Base-by-base conservation (phyloP, 2,888 invertebrate species). In the Troides aeacus region DNA sequence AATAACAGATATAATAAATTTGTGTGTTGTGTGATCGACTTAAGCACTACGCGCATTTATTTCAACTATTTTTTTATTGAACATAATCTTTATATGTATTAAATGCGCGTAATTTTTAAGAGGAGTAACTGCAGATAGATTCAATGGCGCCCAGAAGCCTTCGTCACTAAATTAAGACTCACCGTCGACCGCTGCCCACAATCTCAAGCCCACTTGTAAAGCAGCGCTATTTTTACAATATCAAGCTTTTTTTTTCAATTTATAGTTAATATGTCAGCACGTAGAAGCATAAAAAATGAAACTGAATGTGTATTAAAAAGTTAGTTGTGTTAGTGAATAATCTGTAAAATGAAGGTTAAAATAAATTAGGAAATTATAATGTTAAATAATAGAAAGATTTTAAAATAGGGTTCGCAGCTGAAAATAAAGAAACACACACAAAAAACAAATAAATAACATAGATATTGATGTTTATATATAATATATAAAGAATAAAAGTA, bases 61-160 rank as follows among this genome's bases (percentile, higher is more conserved):
- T 18, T 5, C 12, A 50, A 56, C 57, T 42, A 39, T 53, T 61
- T 62, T 64, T 42, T 66, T 39, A 66, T 39, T 30, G 39, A 21
- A 42, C 6, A 21, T 36, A 62, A 21, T n/a, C 53, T 53, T n/a
- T 53, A 53, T 18, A n/a, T 53, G n/a, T 53, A 5, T 57, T 57
- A 62, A 53, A 62, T 64, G 65, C 72, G 69, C 69, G 57, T 56
- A 66, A 72, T 64, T 61, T 69, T 64, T 74, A 68, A 70, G 72
- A 73, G 74, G 73, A 73, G 68, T 71, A 74, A 71, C 56, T 68
- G 77, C 79, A 84, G 82, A 82, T 87, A 87, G 84, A 85, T 84
- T 80, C 82, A 81, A 83, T 64, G 86, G 83, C 85, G 84, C 89
- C 89, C 88, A 85, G 84, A 88, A 87, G 87, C 90, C 82, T 75